Conservation (phyloP, 2,113 vertebrate species). For the Platichthys flesus region DNA sequence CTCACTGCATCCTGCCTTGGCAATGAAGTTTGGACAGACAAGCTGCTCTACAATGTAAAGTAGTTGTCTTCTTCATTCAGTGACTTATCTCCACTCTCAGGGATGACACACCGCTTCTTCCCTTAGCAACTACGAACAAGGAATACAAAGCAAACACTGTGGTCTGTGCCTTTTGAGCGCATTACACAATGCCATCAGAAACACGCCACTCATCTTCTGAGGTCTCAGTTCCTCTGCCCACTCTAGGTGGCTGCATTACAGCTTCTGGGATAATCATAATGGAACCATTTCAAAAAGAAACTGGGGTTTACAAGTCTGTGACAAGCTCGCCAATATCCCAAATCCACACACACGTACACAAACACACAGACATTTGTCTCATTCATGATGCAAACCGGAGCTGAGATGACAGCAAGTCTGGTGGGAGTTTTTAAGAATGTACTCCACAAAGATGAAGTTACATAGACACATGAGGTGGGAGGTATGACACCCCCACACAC, state of each 20-base stretch:
- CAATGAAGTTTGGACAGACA: neutral
- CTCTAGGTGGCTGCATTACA: slow-evolving; percentile 51
- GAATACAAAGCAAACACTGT: slow-evolving; percentile 1
- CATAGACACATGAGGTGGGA: slow-evolving; percentile 58
- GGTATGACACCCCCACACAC: slow-evolving; percentile 43
- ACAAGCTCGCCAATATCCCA: slow-evolving; percentile 42
- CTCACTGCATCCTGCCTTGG: neutral
- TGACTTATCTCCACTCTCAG: neutral
- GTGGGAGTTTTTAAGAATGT: slow-evolving; percentile 72
- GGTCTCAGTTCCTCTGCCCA: slow-evolving; percentile 45
- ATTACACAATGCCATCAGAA: slow-evolving; percentile 32
- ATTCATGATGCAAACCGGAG: slow-evolving; percentile 73
- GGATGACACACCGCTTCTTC: neutral
- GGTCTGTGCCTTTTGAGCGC: slow-evolving; percentile 34
- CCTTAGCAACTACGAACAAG: neutral
- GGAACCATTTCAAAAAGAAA: slow-evolving; percentile 37
- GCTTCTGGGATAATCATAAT: slow-evolving; percentile 61
- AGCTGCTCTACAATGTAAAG: neutral
- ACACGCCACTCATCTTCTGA: slow-evolving; percentile 33
- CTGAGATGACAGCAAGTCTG: slow-evolving; percentile 59
- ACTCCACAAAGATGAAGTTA: slow-evolving; percentile 67
- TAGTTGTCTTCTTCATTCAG: slow-evolving; percentile 15
- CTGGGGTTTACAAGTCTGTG: slow-evolving; percentile 49
- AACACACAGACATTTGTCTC: slow-evolving; percentile 3
- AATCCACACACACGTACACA: slow-evolving; percentile 21